Conservation (phyloP, 2,888 invertebrate species). For the Mimumesa dahlbomi region DNA sequence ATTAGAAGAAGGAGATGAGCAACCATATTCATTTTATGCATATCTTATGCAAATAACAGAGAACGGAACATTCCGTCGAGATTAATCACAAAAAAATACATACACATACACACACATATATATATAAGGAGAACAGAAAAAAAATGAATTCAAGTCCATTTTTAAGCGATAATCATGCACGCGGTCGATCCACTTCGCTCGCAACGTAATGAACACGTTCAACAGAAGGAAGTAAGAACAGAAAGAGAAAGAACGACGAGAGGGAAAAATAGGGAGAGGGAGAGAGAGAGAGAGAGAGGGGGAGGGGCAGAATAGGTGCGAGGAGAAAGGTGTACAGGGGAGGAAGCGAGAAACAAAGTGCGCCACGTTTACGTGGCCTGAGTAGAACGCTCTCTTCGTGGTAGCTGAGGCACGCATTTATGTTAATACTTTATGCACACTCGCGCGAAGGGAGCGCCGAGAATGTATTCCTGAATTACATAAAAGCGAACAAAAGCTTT, state of each 20-base stretch:
- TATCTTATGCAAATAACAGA: too few species aligned
- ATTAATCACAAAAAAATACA: too few species aligned
- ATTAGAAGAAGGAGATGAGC: too few species aligned
- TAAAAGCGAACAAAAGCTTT: too few species aligned
- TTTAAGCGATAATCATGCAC: slow-evolving; percentile 35
- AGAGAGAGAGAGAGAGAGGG: too few species aligned
- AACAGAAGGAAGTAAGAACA: slow-evolving; percentile 14
- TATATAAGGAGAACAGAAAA: too few species aligned
- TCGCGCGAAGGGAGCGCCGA: background rate
- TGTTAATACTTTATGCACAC: slow-evolving; percentile 10
- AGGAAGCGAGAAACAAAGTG: slow-evolving; percentile 5
- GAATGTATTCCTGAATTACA: slow-evolving; percentile 1
- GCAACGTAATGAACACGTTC: slow-evolving; percentile 28
- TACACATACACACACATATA: too few species aligned
- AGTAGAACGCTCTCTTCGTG: background rate
- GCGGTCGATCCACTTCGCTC: slow-evolving; percentile 35
- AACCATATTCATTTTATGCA: too few species aligned
- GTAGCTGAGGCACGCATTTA: background rate
- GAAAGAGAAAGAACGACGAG: background rate
- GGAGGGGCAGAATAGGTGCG: too few species aligned
- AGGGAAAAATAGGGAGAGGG: background rate
- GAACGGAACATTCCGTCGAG: too few species aligned
- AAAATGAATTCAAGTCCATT: slow-evolving; percentile 12
- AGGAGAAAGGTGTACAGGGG: too few species aligned
- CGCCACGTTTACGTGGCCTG: slow-evolving; percentile 1